Percentiles rank a stretch among this genome's conserved stretches.
phyloP scores from a whole-genome alignment of 2,797 vertebrate species.

The Falco biarmicus region DNA sequence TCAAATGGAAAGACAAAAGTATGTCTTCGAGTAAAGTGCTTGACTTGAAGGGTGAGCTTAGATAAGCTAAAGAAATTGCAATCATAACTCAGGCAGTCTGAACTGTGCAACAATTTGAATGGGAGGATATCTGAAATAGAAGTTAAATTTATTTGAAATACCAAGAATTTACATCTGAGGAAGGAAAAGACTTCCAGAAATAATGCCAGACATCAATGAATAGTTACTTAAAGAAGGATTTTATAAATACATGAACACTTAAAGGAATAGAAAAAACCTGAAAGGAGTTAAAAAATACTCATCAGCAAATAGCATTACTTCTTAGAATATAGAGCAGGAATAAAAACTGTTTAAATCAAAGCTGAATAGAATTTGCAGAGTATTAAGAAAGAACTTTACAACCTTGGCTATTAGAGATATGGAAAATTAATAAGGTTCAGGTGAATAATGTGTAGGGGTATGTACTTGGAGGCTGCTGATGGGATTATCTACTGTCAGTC shows the following conservation, averaged over 20 bases:
- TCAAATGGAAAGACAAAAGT: background rate
- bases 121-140: background rate
- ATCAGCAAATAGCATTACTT: background rate
- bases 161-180: background rate
- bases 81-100: background rate
- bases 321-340: background rate
- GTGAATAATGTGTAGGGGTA: background rate
- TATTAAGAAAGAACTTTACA: background rate
- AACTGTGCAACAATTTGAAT: background rate
- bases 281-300: background rate
- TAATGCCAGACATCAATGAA: background rate
- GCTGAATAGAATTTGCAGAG: background rate
- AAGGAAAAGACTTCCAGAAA: background rate
- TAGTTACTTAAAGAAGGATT: background rate
- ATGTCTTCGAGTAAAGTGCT: background rate
- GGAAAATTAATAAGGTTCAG: background rate
- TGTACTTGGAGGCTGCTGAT: background rate
- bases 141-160: background rate
- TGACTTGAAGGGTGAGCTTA: background rate
- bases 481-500: background rate
- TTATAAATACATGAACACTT: background rate
- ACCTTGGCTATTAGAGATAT: background rate
- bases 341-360: background rate
- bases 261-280: background rate
- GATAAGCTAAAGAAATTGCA: background rate